These are phyloP conservation scores for Microtus californicus DNA, from an alignment of 2,797 vertebrate genomes.

Conservation along the genomic window DNA sequence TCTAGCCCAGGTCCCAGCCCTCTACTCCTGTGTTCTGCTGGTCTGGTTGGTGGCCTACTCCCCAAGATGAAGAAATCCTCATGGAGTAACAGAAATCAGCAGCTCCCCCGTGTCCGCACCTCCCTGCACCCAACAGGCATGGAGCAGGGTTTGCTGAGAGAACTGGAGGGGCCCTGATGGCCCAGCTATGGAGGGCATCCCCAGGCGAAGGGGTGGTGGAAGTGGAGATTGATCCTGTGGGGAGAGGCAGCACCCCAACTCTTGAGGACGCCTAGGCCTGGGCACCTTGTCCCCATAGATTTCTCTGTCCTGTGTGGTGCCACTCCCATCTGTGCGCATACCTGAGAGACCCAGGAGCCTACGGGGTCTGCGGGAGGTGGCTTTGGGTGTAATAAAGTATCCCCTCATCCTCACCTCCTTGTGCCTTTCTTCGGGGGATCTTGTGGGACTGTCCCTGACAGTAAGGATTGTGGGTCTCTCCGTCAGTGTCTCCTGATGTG, in stretches of 20 bases:
- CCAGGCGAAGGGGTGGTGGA: not conserved
- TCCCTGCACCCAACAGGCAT: too few relatives aligned
- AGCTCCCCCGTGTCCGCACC: not conserved
- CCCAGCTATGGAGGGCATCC: not conserved
- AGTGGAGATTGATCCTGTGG: too few relatives aligned
- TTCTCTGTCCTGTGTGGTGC: not conserved
- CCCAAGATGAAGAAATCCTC: not conserved
- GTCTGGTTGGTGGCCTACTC: not conserved
- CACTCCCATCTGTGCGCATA: not conserved
- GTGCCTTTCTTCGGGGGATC: not conserved
- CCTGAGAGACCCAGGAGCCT: not conserved
- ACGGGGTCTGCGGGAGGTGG: rapidly evolving
- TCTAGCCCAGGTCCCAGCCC: not conserved
- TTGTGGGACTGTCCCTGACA: too few relatives aligned
- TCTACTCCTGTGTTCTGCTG: not conserved
- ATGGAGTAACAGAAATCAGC: not conserved
- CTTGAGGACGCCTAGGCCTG: not conserved
- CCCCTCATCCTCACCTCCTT: not conserved
- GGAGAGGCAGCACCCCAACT: not conserved
- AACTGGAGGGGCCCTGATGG: not conserved
- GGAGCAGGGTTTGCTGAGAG: too few relatives aligned
- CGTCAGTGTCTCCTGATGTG: too few relatives aligned
- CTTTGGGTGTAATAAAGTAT: not conserved
- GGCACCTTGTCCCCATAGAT: too few relatives aligned
- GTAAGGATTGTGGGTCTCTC: not conserved